Evolutionary conservation across 2,888 invertebrate species (phyloP).

Genomic region (Nomada lathburiana): DNA sequence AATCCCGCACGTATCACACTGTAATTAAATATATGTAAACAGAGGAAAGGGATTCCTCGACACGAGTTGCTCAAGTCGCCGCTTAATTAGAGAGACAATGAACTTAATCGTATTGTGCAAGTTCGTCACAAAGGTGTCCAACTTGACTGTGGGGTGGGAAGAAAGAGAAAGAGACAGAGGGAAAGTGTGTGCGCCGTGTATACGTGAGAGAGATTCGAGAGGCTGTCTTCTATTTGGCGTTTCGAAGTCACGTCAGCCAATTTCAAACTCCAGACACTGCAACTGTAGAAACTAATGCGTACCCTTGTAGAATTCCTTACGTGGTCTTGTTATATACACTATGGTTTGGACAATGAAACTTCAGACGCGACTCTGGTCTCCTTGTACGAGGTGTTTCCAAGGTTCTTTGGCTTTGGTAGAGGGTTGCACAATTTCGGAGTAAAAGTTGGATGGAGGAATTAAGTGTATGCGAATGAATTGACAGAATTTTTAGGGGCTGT

Average conservation of each 20-base stretch:
- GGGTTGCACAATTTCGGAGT: too few relatives aligned
- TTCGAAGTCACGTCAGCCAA: conserved; percentile 12
- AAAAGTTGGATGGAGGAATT: too few relatives aligned
- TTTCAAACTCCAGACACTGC: background rate
- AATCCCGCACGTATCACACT: conserved; percentile 69
- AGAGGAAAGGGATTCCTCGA: conserved; percentile 32
- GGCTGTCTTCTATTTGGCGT: conserved; percentile 16
- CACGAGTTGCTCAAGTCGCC: conserved; percentile 50
- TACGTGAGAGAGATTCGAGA: conserved; percentile 12
- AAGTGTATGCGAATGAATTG: too few relatives aligned
- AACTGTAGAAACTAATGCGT: conserved; percentile 14
- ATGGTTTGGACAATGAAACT: conserved; percentile 10
- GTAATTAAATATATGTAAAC: conserved; percentile 77
- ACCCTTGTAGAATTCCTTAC: conserved; percentile 14
- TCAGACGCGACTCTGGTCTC: background rate
- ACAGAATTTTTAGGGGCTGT: too few relatives aligned
- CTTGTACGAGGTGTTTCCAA: too few relatives aligned
- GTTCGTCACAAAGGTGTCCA: conserved; percentile 68
- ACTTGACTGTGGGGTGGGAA: background rate
- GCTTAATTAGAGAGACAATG: conserved; percentile 78
- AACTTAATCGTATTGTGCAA: conserved; percentile 73
- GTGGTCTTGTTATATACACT: background rate
- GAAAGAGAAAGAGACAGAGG: background rate
- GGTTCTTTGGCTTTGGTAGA: too few relatives aligned
- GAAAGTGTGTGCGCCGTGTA: background rate